A percentile compares a stretch with the other conserved stretches of the same genome.
These are phyloP conservation scores for Thunnus maccoyii DNA, from an alignment of 2,113 vertebrate species.

Conservation along the genomic window DNA sequence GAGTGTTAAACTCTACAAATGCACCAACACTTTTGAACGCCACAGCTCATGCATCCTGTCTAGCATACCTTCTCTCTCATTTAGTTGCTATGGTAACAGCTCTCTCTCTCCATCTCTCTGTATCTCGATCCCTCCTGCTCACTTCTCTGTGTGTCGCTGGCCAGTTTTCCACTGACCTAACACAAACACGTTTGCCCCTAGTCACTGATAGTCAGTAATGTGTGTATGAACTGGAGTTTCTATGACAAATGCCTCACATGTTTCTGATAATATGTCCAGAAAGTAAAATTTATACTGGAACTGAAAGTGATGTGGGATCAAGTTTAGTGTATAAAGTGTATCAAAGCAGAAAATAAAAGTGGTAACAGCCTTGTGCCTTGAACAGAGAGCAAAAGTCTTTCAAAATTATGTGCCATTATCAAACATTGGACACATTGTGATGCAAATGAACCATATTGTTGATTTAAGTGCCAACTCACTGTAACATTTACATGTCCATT, in stretches of 20 bases:
- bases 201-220: background rate
- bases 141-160: background rate
- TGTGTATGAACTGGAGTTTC: background rate
- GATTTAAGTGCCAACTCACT: no score
- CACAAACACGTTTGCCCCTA: background rate
- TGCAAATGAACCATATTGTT: background rate
- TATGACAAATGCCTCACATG: background rate
- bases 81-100: conserved; percentile 60
- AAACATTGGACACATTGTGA: background rate
- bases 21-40: background rate
- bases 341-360: no score
- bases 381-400: no score
- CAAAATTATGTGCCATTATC: no score
- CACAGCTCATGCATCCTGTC: conserved; percentile 6
- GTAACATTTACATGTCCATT: no score
- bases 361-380: no score
- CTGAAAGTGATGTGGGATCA: no score
- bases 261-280: background rate
- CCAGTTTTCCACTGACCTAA: conserved; percentile 18
- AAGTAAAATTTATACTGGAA: no score
- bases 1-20: background rate
- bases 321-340: no score
- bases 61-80: conserved; percentile 16
- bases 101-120: conserved; percentile 6
- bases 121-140: conserved; percentile 5